A percentile compares a stretch with the other conserved stretches of the same genome.
These are phyloP conservation scores for Hyles euphorbiae DNA, from an alignment of 1,140 invertebrate species.

Conservation along the genomic window DNA sequence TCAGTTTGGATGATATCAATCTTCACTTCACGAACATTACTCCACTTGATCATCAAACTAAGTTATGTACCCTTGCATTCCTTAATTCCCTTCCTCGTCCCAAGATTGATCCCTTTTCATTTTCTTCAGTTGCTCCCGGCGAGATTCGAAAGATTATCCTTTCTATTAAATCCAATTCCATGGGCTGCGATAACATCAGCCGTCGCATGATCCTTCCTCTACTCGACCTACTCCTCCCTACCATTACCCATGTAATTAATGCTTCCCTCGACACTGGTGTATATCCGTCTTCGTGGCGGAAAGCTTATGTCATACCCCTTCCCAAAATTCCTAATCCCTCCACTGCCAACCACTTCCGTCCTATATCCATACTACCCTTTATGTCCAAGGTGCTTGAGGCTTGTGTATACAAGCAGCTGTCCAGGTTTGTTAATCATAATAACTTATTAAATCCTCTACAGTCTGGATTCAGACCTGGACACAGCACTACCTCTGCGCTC, in stretches of 20 bases:
- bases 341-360: no score
- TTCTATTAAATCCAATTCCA: conserved; percentile 7
- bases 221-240: conserved; percentile 3
- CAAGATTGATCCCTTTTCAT: background rate
- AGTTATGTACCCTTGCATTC: background rate
- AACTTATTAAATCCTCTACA: background rate
- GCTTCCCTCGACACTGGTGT: background rate
- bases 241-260: conserved; percentile 7
- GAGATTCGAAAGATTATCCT: conserved; percentile 4
- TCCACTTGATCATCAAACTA: background rate
- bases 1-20: background rate
- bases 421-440: background rate
- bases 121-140: background rate
- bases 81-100: background rate
- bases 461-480: background rate
- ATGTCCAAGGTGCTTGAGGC: conserved; percentile 14
- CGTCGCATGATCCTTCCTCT: conserved; percentile 7
- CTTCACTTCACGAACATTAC: background rate
- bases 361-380: background rate
- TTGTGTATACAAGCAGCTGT: conserved; percentile 6
- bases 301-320: no score
- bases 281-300: background rate
- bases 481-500: no score
- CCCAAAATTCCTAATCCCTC: no score
- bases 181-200: conserved; percentile 7